Percentiles rank a stretch among this genome's conserved stretches.
phyloP scores from a whole-genome alignment of 2,888 invertebrate genomes.

The Leptopilina syphax region DNA sequence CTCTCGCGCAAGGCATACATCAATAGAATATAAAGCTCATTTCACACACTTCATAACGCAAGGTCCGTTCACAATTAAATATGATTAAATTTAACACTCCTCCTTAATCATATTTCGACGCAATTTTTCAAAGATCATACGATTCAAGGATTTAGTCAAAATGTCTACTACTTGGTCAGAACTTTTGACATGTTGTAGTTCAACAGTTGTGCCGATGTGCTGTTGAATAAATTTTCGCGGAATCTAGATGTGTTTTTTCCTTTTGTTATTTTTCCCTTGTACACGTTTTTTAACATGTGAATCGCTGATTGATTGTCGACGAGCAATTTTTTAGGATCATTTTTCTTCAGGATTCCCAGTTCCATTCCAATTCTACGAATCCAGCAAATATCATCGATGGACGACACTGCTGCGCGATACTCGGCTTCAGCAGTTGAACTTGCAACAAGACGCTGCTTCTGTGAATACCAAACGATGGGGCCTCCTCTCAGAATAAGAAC shows the following conservation, averaged over 20 bases:
- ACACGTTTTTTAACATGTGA: constrained; percentile 61
- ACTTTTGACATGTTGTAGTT: constrained; percentile 58
- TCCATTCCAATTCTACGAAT: constrained; percentile 57
- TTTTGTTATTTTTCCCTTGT: constrained; percentile 62
- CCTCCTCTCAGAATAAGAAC: constrained; percentile 59
- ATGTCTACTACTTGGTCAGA: constrained; percentile 62
- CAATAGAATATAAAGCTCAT: not conserved
- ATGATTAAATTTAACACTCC: constrained; percentile 53
- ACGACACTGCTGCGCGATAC: constrained; percentile 63
- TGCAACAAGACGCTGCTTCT: constrained; percentile 56
- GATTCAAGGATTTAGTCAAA: constrained; percentile 57
- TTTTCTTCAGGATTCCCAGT: constrained; percentile 52
- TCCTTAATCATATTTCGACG: constrained; percentile 59
- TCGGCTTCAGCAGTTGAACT: constrained; percentile 62
- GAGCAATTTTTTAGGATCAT: constrained; percentile 56
- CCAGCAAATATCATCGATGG: constrained; percentile 66
- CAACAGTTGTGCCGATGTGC: constrained; percentile 61
- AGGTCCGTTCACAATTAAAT: not conserved
- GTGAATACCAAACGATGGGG: constrained; percentile 60
- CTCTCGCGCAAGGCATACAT: not conserved
- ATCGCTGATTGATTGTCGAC: constrained; percentile 65
- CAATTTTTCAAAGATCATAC: constrained; percentile 52
- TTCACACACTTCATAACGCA: not conserved
- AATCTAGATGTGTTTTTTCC: constrained; percentile 46
- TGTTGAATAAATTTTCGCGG: constrained; percentile 62